phyloP scores from a whole-genome alignment of 2,888 invertebrate genomes.

The Julus scandinavius region DNA sequence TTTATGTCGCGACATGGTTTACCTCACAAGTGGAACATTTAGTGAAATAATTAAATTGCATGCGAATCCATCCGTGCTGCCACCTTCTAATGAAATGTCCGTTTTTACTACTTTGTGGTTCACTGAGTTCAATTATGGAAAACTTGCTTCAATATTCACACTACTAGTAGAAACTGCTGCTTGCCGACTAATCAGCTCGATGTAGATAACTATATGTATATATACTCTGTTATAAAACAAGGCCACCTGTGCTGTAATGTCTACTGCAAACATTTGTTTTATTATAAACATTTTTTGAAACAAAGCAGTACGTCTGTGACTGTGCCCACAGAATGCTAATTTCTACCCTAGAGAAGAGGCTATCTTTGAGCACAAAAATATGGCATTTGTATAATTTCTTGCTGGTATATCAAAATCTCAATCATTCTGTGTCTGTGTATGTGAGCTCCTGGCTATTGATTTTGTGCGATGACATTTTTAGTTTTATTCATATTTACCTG shows the following conservation, averaged over 20 bases:
- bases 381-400: neutral
- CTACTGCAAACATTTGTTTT: neutral
- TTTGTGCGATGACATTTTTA: conserved; percentile 18
- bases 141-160: neutral
- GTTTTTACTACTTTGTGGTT: neutral
- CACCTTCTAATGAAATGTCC: neutral
- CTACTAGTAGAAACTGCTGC: neutral
- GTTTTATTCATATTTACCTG: neutral
- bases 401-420: neutral
- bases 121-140: neutral
- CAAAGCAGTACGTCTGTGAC: neutral
- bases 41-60: neutral
- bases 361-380: neutral
- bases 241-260: conserved; percentile 11
- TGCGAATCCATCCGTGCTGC: neutral
- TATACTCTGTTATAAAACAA: conserved; percentile 18
- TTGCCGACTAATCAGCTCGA: conserved; percentile 18
- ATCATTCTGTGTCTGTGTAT: neutral
- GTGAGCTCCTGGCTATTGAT: conserved; percentile 10
- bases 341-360: neutral
- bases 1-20: too few relatives aligned
- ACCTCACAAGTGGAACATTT: too few relatives aligned
- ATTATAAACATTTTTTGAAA: neutral
- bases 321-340: neutral
- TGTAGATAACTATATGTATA: conserved; percentile 10